phyloP scores from a whole-genome alignment of 2,113 vertebrate genomes.

The Ctenodactylus gundi region DNA sequence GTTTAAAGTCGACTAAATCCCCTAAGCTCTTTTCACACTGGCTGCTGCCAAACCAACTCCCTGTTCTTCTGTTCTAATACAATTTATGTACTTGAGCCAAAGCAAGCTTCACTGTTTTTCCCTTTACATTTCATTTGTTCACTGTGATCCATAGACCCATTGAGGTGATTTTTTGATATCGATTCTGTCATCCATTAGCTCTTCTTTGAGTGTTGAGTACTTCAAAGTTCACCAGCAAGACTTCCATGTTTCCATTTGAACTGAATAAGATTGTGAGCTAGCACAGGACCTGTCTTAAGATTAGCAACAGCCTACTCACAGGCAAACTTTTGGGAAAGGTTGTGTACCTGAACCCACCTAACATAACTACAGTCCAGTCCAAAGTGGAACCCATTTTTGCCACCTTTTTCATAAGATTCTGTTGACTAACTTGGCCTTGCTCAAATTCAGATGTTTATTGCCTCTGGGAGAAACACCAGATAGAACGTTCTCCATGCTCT shows the following conservation, averaged over 20 bases:
- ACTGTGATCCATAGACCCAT: not conserved
- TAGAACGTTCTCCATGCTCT: not conserved
- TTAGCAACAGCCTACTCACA: slow-evolving; percentile 26
- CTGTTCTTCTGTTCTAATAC: not conserved
- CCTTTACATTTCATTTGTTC: not conserved
- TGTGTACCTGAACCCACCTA: slow-evolving; percentile 24
- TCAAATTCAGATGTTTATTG: slow-evolving; percentile 20
- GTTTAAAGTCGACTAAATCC: slow-evolving; percentile 49
- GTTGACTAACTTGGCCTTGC: not conserved
- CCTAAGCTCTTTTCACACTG: slow-evolving; percentile 46
- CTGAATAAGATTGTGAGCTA: slow-evolving; percentile 6
- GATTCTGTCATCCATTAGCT: slow-evolving; percentile 3
- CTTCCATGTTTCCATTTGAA: slow-evolving; percentile 31
- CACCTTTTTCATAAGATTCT: not conserved
- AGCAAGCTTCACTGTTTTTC: slow-evolving; percentile 31
- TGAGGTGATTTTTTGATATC: slow-evolving; percentile 9
- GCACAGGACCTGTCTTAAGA: not conserved
- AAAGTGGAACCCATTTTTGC: not conserved
- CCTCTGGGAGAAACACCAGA: not conserved
- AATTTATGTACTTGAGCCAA: slow-evolving; percentile 15
- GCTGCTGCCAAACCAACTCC: slow-evolving; percentile 34
- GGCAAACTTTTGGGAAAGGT: not conserved
- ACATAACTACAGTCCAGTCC: not conserved
- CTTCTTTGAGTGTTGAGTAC: not conserved
- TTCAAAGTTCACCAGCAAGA: slow-evolving; percentile 23